Evolutionary conservation across 2,113 vertebrate genomes (phyloP).

Genomic region (Shinisaurus crocodilurus): DNA sequence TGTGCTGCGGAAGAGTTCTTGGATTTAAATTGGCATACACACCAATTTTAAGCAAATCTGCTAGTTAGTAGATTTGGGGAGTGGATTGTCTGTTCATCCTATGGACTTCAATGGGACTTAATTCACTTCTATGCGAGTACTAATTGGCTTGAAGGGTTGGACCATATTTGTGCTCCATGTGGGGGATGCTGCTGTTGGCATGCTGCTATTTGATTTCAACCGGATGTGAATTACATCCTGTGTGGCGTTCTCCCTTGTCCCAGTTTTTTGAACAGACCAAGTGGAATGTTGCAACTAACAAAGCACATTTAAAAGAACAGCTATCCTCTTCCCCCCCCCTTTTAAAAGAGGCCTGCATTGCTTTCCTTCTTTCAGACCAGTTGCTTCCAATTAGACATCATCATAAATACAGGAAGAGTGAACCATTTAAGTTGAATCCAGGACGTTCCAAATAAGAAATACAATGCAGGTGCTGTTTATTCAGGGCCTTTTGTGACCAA

Average conservation of each 20-base stretch:
- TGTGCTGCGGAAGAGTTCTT: background rate
- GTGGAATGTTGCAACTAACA: conserved; percentile 31
- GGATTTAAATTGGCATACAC: background rate
- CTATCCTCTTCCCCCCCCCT: background rate
- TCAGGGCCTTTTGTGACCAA: conserved; percentile 31
- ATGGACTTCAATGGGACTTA: background rate
- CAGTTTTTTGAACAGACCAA: conserved; percentile 7
- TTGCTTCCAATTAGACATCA: conserved; percentile 60
- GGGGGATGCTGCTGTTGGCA: background rate
- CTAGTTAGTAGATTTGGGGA: no score
- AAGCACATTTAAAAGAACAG: conserved; percentile 27
- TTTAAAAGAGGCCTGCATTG: background rate
- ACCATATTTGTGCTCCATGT: background rate
- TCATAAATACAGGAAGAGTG: conserved; percentile 13
- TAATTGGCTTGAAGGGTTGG: background rate
- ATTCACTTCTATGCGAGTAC: background rate
- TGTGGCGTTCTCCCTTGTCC: conserved; percentile 31
- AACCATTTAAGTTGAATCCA: conserved; percentile 37
- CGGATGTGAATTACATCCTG: rapidly evolving
- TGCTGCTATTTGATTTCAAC: background rate
- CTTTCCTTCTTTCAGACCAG: conserved; percentile 9
- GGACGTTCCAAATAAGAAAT: conserved; percentile 39
- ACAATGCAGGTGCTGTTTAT: conserved; percentile 56
- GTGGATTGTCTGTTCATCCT: background rate
- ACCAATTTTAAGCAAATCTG: background rate